phyloP scores from a whole-genome alignment of 2,797 vertebrate species.

The Poecilia wingei region DNA sequence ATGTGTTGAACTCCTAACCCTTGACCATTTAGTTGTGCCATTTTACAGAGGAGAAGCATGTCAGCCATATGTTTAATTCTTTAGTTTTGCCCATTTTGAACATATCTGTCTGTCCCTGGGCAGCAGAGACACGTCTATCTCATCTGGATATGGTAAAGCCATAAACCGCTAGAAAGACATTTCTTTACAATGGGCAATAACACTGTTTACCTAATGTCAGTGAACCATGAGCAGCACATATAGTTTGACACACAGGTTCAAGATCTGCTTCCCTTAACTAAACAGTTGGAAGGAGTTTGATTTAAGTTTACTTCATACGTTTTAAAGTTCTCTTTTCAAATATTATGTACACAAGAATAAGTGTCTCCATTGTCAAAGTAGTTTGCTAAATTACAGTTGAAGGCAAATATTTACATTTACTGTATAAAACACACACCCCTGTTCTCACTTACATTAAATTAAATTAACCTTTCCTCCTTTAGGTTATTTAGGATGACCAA shows the following conservation, averaged over 20 bases:
- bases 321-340: not conserved
- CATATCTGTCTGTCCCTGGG: slow-evolving; percentile 42
- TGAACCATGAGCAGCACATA: not conserved
- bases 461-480: not conserved
- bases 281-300: not conserved
- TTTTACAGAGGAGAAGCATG: slow-evolving; percentile 54
- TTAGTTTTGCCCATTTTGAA: slow-evolving; percentile 61
- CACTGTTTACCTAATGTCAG: not conserved
- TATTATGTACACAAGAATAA: not conserved
- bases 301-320: not conserved
- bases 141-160: slow-evolving; percentile 63
- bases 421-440: not conserved
- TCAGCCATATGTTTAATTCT: slow-evolving; percentile 69
- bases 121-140: slow-evolving; percentile 42
- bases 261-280: slow-evolving; percentile 51
- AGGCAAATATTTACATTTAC: not conserved
- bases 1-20: slow-evolving; percentile 52
- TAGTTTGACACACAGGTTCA: slow-evolving; percentile 34
- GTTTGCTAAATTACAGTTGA: not conserved
- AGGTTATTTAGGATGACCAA: not conserved
- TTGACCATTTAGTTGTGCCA: slow-evolving; percentile 59
- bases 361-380: not conserved
- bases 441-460: not conserved
- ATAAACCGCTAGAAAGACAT: slow-evolving; percentile 34
- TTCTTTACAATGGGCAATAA: slow-evolving; percentile 24